phyloP scores from a whole-genome alignment of 2,888 invertebrate genomes.

The Erpobdella octoculata region DNA sequence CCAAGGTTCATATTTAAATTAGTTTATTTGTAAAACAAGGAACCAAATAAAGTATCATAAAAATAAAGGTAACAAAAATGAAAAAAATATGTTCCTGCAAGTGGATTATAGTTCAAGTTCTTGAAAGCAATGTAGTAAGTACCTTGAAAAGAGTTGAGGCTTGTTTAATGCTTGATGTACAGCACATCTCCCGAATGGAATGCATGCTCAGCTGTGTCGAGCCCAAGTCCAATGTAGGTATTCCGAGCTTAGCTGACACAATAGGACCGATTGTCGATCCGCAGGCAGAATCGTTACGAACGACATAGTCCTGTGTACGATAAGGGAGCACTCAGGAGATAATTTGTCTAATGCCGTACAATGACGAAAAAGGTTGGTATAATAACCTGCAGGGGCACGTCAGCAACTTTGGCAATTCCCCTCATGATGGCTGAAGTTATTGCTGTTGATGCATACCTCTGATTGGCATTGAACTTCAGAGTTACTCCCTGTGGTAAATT shows the following conservation, averaged over 20 bases:
- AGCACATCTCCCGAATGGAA: constrained; percentile 55
- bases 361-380: neutral
- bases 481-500: constrained; percentile 46
- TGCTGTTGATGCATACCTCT: constrained; percentile 55
- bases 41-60: neutral
- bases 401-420: constrained; percentile 50
- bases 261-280: constrained; percentile 57
- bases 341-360: neutral
- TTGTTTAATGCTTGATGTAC: constrained; percentile 51
- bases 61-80: neutral
- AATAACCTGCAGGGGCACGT: constrained; percentile 53
- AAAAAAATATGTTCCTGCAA: neutral
- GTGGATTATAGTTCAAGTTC: neutral
- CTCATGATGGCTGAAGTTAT: constrained; percentile 54
- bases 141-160: constrained; percentile 52
- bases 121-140: neutral
- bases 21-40: no score
- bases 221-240: constrained; percentile 55
- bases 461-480: constrained; percentile 54
- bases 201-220: constrained; percentile 56
- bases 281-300: constrained; percentile 55
- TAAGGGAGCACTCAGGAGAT: neutral
- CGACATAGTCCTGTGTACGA: constrained; percentile 52
- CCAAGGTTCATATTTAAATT: no score
- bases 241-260: constrained; percentile 54